Base-by-base conservation (phyloP, 2,888 invertebrate species). In the Melanchra persicariae region DNA sequence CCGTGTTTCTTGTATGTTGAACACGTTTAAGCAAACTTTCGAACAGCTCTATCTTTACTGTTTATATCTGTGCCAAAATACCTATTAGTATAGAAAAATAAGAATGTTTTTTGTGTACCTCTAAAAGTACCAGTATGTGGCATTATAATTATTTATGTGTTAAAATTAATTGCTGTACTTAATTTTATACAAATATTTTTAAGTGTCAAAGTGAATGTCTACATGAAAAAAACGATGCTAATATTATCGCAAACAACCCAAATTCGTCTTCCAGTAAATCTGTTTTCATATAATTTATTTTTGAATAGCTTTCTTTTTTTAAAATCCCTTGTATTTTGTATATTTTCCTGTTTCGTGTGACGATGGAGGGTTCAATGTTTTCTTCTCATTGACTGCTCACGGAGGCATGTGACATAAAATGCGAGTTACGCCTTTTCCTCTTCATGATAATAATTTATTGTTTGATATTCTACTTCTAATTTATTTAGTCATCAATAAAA, bases 351-450 rank as follows among this genome's bases (percentile, higher is more conserved):
- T 45, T 60, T 60, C 54, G 12, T 43, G 26, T 69, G 43, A 30
- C 9, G 34, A n/a, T 22, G 52, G 15, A 0, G 43, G 12, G 7
- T 49, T 70, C 37, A 9, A 69, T 55, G 17, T 73, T 77, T 73
- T 47, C 77, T 59, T 57, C 60, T 51, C 77, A 61, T 61, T 77
- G 55, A 74, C 70, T 74, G 45, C 78, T 70, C 55, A 51, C 17
- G 55, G 55, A 70, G 49, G 49, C 54, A 26, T 70, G 55, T 30
- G 55, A 30, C 77, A 57, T 77, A 26, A 60, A 69, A 37, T 34
- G 9, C 9, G 19, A 43, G 54, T n/a, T 43, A 34, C 43, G 49
- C 49, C 9, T 59, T 60, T 57, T 49, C 49, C 24, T 49, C 24
- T 57, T 57, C 19, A 9, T 30, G 19, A 45, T 55, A 55, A 55